Evolutionary conservation across 2,888 invertebrate species (phyloP), one percentile per base, ranked within the genome.

Genomic region (Leptopilina syphax): DNA sequence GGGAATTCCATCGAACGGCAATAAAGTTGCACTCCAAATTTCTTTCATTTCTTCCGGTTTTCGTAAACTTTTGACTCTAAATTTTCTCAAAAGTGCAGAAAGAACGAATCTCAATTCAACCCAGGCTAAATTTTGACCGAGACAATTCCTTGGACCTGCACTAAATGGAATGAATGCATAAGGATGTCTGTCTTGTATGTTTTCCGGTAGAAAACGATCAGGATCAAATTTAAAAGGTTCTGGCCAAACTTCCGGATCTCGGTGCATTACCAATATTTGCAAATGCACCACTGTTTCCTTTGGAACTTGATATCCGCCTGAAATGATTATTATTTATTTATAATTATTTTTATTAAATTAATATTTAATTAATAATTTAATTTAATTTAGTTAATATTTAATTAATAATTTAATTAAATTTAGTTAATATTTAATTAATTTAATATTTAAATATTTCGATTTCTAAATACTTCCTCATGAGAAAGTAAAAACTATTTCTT

Each of bases 181-280:
- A 0, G 94, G 94, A 90, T 95, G 94, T 41, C 94, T 91, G 54
- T 82, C 83, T 73, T 82, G 81, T 13, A 63, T 60, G 24, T 81
- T 78, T 86, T 95, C 94, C 0, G 94, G 93, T 67, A 94, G 87
- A 89, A 96, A 96, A 80, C 84, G 70, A 12, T 84, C 82, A 18
- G 83, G 83, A 63, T 82, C 82, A 76, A 83, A 83, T 78, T 73
- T 96, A 70, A 93, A 91, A 0, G 96, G 95, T 81, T 95, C 92
- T 0, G 94, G 93, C 90, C 93, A 96, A 77, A 94, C 90, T 34
- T 93, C 92, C 0, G 94, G 93, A 85, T 94, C 93, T 5, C 94
- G 93, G 89, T 96, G 96, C 6, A 95, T 86, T 84, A 95, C 94
- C 84, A 91, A 94, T 13, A 94, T 93, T 63, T 93, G 93, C n/a